These are phyloP conservation scores for Octonoba sinensis DNA, from an alignment of 2,888 invertebrate species.

Conservation along the genomic window DNA sequence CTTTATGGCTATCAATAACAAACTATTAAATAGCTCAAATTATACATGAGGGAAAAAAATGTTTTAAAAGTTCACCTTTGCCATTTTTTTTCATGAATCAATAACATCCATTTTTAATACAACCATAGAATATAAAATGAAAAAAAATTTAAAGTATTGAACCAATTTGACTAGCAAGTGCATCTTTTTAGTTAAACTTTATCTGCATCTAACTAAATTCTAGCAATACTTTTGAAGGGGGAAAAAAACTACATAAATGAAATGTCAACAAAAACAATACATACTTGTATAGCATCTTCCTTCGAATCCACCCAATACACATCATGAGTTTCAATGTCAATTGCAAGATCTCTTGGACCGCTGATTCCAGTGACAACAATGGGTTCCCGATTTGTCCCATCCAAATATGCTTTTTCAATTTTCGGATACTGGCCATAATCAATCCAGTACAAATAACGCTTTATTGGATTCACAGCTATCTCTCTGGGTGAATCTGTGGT, in stretches of 20 bases:
- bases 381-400: slow-evolving; percentile 87
- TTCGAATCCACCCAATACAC: slow-evolving; percentile 98
- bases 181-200: too few relatives aligned
- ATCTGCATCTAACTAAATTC: too few relatives aligned
- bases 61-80: too few relatives aligned
- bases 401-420: slow-evolving; percentile 89
- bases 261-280: background rate
- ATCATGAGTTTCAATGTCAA: slow-evolving; percentile 93
- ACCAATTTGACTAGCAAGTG: too few relatives aligned
- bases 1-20: too few relatives aligned
- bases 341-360: slow-evolving; percentile 88
- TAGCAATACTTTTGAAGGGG: too few relatives aligned
- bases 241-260: background rate
- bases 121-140: too few relatives aligned
- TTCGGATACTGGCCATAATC: slow-evolving; percentile 96
- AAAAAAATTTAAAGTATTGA: too few relatives aligned
- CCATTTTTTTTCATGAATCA: too few relatives aligned
- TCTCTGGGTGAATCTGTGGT: slow-evolving; percentile 93
- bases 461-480: slow-evolving; percentile 96
- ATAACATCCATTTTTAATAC: too few relatives aligned
- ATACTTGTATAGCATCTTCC: slow-evolving; percentile 87
- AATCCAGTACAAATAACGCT: slow-evolving; percentile 93
- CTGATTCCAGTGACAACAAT: slow-evolving; percentile 92
- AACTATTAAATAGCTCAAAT: too few relatives aligned
- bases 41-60: too few relatives aligned